Conservation (phyloP, 2,888 invertebrate species). For the Lacanobia oleracea region DNA sequence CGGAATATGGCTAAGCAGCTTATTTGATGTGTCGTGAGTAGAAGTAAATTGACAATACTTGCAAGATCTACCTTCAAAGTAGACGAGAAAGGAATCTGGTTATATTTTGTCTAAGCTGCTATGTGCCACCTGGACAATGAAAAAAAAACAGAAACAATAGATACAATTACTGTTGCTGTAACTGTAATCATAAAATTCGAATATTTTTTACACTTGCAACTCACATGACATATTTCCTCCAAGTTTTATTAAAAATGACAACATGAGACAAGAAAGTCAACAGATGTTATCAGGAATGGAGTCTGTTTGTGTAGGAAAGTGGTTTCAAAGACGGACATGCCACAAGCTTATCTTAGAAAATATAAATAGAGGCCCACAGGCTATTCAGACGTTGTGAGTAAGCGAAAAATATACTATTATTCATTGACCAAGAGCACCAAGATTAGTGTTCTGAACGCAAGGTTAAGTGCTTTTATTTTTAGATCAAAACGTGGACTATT, state of each 20-base stretch:
- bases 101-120: not conserved
- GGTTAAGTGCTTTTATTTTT: constrained; percentile 31
- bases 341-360: constrained; percentile 68
- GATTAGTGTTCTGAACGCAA: constrained; percentile 18
- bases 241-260: constrained; percentile 43
- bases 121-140: not conserved
- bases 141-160: not conserved
- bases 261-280: constrained; percentile 48
- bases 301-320: constrained; percentile 61
- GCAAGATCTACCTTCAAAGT: not conserved
- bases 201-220: not conserved
- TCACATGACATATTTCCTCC: not conserved
- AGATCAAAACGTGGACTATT: not conserved
- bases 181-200: not conserved
- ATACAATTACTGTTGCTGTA: not conserved
- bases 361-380: constrained; percentile 63
- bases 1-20: constrained; percentile 6
- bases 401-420: constrained; percentile 57
- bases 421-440: constrained; percentile 46
- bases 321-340: constrained; percentile 53
- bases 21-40: constrained; percentile 3
- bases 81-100: not conserved
- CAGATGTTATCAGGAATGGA: constrained; percentile 62
- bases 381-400: constrained; percentile 63
- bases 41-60: not conserved